A percentile compares a stretch with the other conserved stretches of the same genome.
phyloP scores from a whole-genome alignment of 2,113 vertebrate species.

The Puntigrus tetrazona region DNA sequence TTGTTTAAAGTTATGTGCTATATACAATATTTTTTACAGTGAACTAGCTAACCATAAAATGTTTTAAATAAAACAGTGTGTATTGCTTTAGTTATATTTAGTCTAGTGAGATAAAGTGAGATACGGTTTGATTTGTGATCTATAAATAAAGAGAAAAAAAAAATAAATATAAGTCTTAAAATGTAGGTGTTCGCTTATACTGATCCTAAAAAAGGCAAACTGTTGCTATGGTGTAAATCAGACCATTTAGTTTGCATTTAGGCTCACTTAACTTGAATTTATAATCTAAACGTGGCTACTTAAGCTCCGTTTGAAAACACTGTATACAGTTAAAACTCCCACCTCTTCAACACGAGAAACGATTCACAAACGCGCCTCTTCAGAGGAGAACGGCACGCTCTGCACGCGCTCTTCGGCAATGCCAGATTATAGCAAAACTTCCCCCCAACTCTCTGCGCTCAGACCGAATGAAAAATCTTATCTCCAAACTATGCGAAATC shows the following conservation, averaged over 20 bases:
- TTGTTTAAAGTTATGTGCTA: neutral
- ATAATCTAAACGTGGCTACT: neutral
- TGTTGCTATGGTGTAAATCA: neutral
- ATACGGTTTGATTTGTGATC: neutral
- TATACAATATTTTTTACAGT: neutral
- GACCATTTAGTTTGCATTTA: neutral
- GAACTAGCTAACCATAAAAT: neutral
- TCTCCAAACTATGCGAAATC: conserved; percentile 4
- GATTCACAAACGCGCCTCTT: neutral
- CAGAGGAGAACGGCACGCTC: neutral
- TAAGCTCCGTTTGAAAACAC: neutral
- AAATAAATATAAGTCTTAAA: no score
- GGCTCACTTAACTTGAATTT: neutral
- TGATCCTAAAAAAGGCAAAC: neutral
- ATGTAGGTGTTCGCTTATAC: neutral
- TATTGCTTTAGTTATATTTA: no score
- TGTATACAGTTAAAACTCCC: neutral
- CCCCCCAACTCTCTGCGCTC: neutral
- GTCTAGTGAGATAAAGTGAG: neutral
- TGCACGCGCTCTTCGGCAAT: conserved; percentile 7
- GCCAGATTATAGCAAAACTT: neutral
- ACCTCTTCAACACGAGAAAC: neutral
- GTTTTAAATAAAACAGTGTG: neutral
- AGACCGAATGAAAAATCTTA: conserved; percentile 19
- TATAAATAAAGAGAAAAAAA: neutral